Percentiles rank a stretch among this genome's conserved stretches.
Evolutionary conservation across 2,113 vertebrate species (phyloP).

Genomic region (Leucosticte australis): DNA sequence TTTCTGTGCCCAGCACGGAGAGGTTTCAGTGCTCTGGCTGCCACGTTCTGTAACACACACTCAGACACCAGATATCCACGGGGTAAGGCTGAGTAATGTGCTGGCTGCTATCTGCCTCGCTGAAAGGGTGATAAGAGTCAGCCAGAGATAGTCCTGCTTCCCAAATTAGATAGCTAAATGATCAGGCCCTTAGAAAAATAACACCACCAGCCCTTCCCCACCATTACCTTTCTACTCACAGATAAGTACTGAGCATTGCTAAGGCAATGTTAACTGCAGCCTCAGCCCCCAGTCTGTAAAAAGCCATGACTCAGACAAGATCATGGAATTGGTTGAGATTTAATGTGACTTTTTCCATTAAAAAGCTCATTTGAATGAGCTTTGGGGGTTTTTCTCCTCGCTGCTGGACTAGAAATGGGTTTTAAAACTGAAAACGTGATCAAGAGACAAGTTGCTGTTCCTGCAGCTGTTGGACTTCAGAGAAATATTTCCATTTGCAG

Average conservation of each 20-base stretch:
- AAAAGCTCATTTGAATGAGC: neutral
- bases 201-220: neutral
- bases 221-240: neutral
- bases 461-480: neutral
- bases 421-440: neutral
- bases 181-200: conserved; percentile 24
- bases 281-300: neutral
- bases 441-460: neutral
- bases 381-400: neutral
- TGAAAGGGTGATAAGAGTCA: conserved; percentile 62
- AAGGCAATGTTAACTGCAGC: neutral
- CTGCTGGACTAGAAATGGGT: neutral
- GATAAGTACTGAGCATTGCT: neutral
- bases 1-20: neutral
- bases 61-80: conserved; percentile 35
- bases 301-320: neutral
- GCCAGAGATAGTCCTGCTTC: conserved; percentile 10
- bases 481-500: neutral
- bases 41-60: neutral
- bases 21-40: neutral
- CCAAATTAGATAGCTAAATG: conserved; percentile 44
- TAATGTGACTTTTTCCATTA: neutral
- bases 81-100: neutral
- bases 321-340: neutral
- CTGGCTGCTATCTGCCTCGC: conserved; percentile 40